phyloP scores from a whole-genome alignment of 2,113 vertebrate species.

The Panurus biarmicus region DNA sequence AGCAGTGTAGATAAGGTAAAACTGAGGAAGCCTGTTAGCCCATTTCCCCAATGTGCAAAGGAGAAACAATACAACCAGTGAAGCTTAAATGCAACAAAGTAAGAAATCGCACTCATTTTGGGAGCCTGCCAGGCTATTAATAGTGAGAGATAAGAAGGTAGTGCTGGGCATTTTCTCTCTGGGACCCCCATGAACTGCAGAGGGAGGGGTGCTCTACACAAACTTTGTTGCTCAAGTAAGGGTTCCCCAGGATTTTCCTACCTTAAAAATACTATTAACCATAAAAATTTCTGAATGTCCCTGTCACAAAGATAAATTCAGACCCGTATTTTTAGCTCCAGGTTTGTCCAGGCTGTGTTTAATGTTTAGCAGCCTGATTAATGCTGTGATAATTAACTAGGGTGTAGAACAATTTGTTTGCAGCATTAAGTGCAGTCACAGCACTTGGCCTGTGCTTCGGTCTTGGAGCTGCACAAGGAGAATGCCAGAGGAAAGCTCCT shows the following conservation, averaged over 20 bases:
- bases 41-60: neutral
- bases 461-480: neutral
- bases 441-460: accelerated
- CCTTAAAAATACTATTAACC: neutral
- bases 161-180: neutral
- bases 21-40: neutral
- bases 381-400: constrained; percentile 53
- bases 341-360: neutral
- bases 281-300: neutral
- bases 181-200: accelerated
- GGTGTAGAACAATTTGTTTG: constrained; percentile 41
- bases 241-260: neutral
- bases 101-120: neutral
- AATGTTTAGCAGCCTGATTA: constrained; percentile 52
- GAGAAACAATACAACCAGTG: neutral
- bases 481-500: neutral
- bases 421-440: neutral
- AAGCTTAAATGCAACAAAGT: neutral
- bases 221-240: accelerated
- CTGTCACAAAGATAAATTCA: neutral
- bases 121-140: neutral
- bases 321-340: neutral
- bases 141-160: neutral
- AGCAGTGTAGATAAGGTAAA: neutral
- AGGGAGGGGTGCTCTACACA: neutral